A percentile compares a stretch with the other conserved stretches of the same genome.
phyloP scores from a whole-genome alignment of 1,140 invertebrate genomes.

The Caenorhabditis remanei region DNA sequence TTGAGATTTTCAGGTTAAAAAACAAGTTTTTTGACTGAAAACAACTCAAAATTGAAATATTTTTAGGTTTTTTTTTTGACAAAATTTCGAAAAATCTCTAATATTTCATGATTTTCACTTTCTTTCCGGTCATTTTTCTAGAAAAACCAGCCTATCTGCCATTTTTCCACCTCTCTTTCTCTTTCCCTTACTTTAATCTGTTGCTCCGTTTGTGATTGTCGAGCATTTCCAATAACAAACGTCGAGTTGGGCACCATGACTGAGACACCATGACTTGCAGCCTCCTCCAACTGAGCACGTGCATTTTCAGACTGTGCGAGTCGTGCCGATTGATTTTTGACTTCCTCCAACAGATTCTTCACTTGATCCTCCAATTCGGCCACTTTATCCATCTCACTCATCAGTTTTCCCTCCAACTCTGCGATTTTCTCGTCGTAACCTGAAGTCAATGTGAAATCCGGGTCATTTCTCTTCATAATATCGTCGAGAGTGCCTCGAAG shows the following conservation, averaged over 20 bases:
- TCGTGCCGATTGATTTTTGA: not conserved
- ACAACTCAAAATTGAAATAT: too few species aligned
- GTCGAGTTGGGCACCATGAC: not conserved
- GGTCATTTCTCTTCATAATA: slow-evolving; percentile 37
- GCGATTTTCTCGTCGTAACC: slow-evolving; percentile 19
- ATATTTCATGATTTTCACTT: too few species aligned
- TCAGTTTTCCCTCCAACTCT: not conserved
- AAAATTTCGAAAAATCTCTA: too few species aligned
- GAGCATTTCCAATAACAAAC: slow-evolving; percentile 22
- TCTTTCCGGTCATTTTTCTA: too few species aligned
- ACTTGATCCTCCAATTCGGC: slow-evolving; percentile 18
- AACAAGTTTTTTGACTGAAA: too few species aligned
- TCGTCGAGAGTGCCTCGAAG: slow-evolving; percentile 23
- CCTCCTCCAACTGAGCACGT: not conserved
- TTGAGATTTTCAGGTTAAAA: too few species aligned
- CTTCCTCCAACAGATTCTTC: not conserved
- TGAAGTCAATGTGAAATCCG: slow-evolving; percentile 14
- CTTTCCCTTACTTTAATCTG: not conserved
- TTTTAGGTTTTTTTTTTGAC: too few species aligned
- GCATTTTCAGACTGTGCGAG: not conserved
- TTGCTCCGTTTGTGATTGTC: slow-evolving; percentile 4
- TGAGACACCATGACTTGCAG: not conserved
- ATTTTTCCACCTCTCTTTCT: too few species aligned
- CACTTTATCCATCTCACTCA: not conserved
- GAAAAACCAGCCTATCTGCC: too few species aligned